Evolutionary conservation across 2,797 vertebrate genomes (phyloP).

Genomic region (Sternotherus odoratus): DNA sequence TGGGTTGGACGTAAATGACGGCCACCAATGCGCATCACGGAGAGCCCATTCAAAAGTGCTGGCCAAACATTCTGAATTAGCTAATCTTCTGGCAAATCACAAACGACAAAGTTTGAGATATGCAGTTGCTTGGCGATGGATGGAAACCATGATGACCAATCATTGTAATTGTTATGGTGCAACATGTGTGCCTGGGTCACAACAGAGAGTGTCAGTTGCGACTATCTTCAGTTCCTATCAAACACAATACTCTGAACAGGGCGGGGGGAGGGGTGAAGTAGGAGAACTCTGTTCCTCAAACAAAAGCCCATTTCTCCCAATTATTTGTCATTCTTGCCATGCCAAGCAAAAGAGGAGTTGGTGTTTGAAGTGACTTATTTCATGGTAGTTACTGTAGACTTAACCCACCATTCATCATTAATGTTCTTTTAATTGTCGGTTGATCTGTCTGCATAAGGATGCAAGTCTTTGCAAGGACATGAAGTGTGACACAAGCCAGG

Average conservation of each 20-base stretch:
- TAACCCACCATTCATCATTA: background rate
- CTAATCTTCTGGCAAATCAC: background rate
- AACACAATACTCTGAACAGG: rapidly evolving
- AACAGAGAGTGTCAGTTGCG: background rate
- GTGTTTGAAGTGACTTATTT: rapidly evolving
- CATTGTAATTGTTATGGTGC: background rate
- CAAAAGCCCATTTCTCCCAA: background rate
- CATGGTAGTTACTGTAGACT: background rate
- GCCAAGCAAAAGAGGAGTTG: rapidly evolving
- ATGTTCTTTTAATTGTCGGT: background rate
- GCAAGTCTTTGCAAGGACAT: rapidly evolving
- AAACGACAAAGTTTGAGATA: rapidly evolving
- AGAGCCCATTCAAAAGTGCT: background rate
- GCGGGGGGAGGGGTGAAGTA: background rate
- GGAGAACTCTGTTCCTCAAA: background rate
- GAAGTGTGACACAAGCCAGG: background rate
- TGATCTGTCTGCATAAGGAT: background rate
- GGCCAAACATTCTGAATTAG: rapidly evolving
- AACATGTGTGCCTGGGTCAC: background rate
- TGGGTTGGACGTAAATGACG: rapidly evolving
- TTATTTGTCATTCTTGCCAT: rapidly evolving
- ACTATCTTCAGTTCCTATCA: no score
- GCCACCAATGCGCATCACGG: background rate
- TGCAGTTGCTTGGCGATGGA: background rate
- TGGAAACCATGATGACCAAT: background rate